These are phyloP conservation scores for Augochlorella aurata DNA, from an alignment of 2,888 invertebrate genomes.

Conservation along the genomic window DNA sequence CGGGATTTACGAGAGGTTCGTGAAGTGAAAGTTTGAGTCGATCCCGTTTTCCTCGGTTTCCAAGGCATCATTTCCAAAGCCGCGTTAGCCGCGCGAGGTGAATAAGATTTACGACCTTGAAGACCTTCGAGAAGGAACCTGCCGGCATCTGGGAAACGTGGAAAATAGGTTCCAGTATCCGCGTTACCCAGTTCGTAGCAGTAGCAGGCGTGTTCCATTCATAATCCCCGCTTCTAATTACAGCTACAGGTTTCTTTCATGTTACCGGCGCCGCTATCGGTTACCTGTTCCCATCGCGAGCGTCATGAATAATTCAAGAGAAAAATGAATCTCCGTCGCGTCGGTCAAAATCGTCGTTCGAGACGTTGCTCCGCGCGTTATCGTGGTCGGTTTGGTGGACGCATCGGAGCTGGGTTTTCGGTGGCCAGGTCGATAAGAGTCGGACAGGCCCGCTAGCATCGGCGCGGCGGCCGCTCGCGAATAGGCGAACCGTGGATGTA, in stretches of 20 bases:
- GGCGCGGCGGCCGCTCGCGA: neutral
- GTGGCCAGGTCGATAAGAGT: conserved; percentile 21
- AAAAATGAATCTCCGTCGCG: neutral
- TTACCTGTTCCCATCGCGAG: neutral
- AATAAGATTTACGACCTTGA: neutral
- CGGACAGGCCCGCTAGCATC: conserved; percentile 19
- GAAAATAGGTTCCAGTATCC: neutral
- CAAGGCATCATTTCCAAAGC: conserved; percentile 3
- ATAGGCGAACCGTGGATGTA: conserved; percentile 25
- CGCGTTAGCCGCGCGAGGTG: neutral
- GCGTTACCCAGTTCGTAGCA: neutral
- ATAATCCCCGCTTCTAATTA: neutral
- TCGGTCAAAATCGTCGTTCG: neutral
- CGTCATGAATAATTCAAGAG: neutral
- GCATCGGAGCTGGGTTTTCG: conserved; percentile 24
- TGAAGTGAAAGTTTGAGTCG: neutral
- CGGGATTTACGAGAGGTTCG: neutral
- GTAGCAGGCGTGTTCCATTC: neutral
- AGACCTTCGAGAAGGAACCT: neutral
- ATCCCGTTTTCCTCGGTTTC: neutral
- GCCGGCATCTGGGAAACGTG: neutral
- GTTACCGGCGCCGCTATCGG: neutral
- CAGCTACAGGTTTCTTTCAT: conserved; percentile 2
- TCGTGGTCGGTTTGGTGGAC: neutral
- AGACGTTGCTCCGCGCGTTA: neutral